phyloP scores from a whole-genome alignment of 2,797 vertebrate genomes.

The Sciaenops ocellatus region DNA sequence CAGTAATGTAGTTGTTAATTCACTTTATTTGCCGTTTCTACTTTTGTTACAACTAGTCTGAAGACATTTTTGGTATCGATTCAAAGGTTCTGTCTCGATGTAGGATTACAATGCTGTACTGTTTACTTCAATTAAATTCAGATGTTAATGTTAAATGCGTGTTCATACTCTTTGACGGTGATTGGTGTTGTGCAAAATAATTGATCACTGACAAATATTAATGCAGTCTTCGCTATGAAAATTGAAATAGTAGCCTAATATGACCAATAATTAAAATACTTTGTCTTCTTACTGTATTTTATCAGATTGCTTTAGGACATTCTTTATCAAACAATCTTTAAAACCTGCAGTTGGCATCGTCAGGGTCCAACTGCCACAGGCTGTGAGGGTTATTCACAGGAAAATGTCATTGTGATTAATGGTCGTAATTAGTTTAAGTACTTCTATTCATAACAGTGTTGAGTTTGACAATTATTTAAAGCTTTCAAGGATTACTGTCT shows the following conservation, averaged over 20 bases:
- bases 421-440: constrained; percentile 41
- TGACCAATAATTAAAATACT: not conserved
- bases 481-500: constrained; percentile 28
- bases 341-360: not conserved
- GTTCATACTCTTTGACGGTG: not conserved
- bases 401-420: constrained; percentile 45
- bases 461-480: constrained; percentile 38
- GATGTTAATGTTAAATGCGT: not conserved
- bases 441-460: constrained; percentile 36
- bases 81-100: too few species aligned
- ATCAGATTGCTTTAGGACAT: not conserved
- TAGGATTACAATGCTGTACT: too few species aligned
- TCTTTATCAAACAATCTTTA: constrained; percentile 14
- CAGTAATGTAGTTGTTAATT: too few species aligned
- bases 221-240: not conserved
- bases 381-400: constrained; percentile 15
- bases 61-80: too few species aligned
- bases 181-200: not conserved
- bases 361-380: constrained; percentile 6
- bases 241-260: not conserved
- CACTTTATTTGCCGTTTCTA: too few species aligned
- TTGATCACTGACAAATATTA: not conserved
- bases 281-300: not conserved
- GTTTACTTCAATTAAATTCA: not conserved
- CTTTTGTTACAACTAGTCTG: too few species aligned